Evolutionary conservation across 2,797 vertebrate species (phyloP).

Genomic region (Crocodylus rhombifer): DNA sequence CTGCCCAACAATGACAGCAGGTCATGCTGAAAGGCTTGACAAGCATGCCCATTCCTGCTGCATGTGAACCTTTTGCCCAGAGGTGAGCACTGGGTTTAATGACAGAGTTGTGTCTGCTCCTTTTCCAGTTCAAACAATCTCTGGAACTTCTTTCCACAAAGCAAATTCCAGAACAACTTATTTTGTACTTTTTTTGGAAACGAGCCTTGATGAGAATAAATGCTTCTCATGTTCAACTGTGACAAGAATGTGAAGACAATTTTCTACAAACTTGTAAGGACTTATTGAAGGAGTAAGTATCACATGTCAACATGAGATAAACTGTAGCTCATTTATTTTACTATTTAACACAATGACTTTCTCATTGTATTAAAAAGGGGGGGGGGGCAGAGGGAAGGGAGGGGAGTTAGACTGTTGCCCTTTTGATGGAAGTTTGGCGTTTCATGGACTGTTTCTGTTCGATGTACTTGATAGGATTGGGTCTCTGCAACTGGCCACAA

Average conservation of each 20-base stretch:
- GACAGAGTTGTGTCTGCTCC: neutral
- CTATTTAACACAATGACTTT: neutral
- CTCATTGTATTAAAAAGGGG: neutral
- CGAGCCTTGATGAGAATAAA: neutral
- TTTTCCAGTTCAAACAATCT: neutral
- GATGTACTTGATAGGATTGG: slow-evolving; percentile 45
- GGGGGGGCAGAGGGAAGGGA: neutral
- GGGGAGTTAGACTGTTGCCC: neutral
- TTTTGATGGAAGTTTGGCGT: neutral
- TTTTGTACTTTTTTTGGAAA: neutral
- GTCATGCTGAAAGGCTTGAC: neutral
- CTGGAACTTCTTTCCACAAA: accelerated
- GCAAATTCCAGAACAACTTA: neutral
- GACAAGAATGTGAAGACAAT: neutral
- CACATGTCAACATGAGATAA: neutral
- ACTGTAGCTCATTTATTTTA: neutral
- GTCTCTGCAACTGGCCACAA: slow-evolving; percentile 44
- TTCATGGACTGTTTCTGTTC: neutral
- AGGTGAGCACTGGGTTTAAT: neutral
- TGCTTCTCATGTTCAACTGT: neutral
- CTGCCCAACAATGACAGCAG: too few relatives aligned
- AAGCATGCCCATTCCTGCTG: too few relatives aligned
- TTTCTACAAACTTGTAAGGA: neutral
- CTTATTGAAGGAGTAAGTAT: neutral
- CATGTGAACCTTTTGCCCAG: neutral